Conservation (phyloP, 2,888 invertebrate genomes). For the Meghimatium bilineatum region DNA sequence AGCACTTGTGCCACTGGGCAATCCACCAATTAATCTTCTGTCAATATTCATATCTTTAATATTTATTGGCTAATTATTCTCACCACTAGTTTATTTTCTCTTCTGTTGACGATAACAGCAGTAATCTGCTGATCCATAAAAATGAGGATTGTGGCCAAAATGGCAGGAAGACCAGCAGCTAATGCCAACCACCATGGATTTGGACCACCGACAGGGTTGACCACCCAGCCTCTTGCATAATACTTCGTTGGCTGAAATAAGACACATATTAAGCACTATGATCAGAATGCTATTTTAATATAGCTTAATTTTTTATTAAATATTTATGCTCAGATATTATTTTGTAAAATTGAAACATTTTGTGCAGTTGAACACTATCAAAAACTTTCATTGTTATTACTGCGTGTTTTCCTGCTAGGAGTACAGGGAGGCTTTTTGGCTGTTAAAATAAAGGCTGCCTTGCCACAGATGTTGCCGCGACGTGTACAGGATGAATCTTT, state of each 20-base stretch:
- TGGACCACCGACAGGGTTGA: constrained; percentile 65
- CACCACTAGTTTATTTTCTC: constrained; percentile 89
- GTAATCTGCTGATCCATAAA: constrained; percentile 99
- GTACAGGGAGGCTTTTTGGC: too few relatives aligned
- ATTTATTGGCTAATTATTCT: constrained; percentile 23
- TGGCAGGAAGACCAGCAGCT: constrained; percentile 90
- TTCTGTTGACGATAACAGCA: constrained; percentile 97
- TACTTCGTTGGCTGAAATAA: constrained; percentile 82
- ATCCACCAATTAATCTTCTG: too few relatives aligned
- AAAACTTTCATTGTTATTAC: too few relatives aligned
- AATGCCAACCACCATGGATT: constrained; percentile 88
- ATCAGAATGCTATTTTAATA: background rate
- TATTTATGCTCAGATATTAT: background rate
- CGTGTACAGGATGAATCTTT: too few relatives aligned
- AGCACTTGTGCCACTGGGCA: too few relatives aligned
- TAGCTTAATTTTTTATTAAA: background rate
- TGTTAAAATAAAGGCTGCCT: too few relatives aligned
- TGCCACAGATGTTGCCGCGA: too few relatives aligned
- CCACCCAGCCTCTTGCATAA: constrained; percentile 69
- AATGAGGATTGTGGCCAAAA: constrained; percentile 95
- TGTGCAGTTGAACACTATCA: too few relatives aligned
- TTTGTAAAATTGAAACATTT: constrained; percentile 80
- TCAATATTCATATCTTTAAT: too few relatives aligned
- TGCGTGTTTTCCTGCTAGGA: too few relatives aligned
- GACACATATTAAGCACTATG: constrained; percentile 79